Conservation (phyloP, 2,797 vertebrate species). For the Pseudochromis fuscus region DNA sequence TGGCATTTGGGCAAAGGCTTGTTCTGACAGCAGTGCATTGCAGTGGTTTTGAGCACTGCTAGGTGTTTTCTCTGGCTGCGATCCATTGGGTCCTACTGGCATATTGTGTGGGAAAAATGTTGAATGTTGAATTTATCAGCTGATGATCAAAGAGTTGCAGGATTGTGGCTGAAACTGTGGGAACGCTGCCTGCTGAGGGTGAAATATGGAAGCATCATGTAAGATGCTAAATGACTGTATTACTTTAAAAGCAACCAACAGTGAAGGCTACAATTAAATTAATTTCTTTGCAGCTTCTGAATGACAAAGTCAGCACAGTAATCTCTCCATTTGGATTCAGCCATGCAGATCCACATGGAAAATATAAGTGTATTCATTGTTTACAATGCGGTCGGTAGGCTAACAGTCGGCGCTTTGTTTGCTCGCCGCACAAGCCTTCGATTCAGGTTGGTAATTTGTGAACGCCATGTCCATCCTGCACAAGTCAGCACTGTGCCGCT, state of each 20-base stretch:
- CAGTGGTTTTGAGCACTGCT: not conserved
- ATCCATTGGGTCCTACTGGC: not conserved
- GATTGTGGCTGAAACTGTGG: slow-evolving; percentile 12
- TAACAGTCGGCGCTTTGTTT: slow-evolving; percentile 58
- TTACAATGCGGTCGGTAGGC: not conserved
- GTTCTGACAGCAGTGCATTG: slow-evolving; percentile 1
- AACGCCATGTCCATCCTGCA: slow-evolving; percentile 21
- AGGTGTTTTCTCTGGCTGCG: not conserved
- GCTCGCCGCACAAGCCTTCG: slow-evolving; percentile 41
- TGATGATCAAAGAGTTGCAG: slow-evolving; percentile 24
- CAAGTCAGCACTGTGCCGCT: slow-evolving; percentile 26
- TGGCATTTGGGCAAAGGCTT: slow-evolving; percentile 19
- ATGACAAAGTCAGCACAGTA: slow-evolving; percentile 17
- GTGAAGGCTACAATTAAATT: not conserved
- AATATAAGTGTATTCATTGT: slow-evolving; percentile 33
- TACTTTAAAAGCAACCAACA: not conserved
- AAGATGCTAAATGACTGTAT: not conserved
- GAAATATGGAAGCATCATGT: not conserved
- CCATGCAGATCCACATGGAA: slow-evolving; percentile 30
- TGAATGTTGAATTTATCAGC: not conserved
- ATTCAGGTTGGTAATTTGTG: slow-evolving; percentile 57
- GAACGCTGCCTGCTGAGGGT: not conserved
- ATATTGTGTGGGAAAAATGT: not conserved
- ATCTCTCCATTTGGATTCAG: slow-evolving; percentile 23
- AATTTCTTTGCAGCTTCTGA: slow-evolving; percentile 1